Base-by-base conservation (phyloP, 1,140 invertebrate species). In the Mycetomoellerius zeteki region DNA sequence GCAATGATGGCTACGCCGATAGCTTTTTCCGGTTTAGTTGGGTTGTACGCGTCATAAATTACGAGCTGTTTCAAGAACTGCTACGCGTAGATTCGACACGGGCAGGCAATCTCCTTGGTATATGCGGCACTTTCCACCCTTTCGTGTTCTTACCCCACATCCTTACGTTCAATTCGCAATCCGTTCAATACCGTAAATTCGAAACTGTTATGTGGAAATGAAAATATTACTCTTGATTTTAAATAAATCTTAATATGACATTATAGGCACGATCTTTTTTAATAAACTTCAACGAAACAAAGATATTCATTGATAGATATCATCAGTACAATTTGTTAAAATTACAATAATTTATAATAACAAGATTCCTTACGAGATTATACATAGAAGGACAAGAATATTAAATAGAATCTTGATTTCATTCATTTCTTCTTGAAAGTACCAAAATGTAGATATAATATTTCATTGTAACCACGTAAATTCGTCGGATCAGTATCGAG, bases 21-120 rank as follows among this genome's bases (percentile, higher is more conserved):
- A 81, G 50, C 77, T 81, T 54, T 81, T 81, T 81, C 64, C 77
- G 21, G 47, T 54, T 71, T 81, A 24, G 30, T 60, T 64, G 33
- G 16, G 1, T n/a, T 43, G 33, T 47, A 54, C 16, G 24, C 24
- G n/a, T 71, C 47, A 54, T 81, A 81, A 81, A 71, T 81, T 71
- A 69, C 64, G 21, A 69, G 43, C 43, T 71, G 47, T 81, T 80
- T 69, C 77, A 71, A 30, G 37, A 71, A 81, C 64, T 81, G 47
- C 16, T 54, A 24, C 47, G 43, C 76, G 64, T 69, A 81, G 64
- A 71, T 81, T 33, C 47, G n/a, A 67, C 60, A n/a, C 19, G 30
- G 3, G 8, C 30, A 21, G 19, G 16, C 50, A 81, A 71, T 71
- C 33, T 69, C 50, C 30, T 71, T 81, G 64, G 14, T 80, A 65